Conservation (phyloP, 2,888 invertebrate genomes). For the Trachelus troglodyta region DNA sequence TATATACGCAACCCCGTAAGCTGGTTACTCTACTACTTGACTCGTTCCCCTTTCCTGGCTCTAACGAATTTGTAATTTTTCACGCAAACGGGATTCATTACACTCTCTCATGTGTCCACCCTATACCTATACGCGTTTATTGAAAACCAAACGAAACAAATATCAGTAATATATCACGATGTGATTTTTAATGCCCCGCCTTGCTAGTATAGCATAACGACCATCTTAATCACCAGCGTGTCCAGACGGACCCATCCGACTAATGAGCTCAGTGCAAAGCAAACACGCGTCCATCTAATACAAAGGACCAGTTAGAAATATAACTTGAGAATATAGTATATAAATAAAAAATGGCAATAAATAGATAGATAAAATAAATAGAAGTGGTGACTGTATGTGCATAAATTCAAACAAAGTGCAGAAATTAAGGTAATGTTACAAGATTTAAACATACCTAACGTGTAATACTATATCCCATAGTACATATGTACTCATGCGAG, state of each 20-base stretch:
- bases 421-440: not conserved
- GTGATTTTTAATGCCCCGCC: slow-evolving; percentile 37
- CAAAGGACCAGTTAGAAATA: slow-evolving; percentile 24
- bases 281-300: slow-evolving; percentile 40
- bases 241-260: slow-evolving; percentile 32
- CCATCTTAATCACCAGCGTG: slow-evolving; percentile 45
- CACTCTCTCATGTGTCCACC: not conserved
- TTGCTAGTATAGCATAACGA: slow-evolving; percentile 45
- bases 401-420: not conserved
- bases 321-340: not conserved
- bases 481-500: not conserved
- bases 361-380: too few species aligned
- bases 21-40: not conserved
- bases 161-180: slow-evolving; percentile 43
- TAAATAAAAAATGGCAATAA: not conserved
- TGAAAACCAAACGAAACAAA: slow-evolving; percentile 43
- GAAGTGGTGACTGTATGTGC: not conserved
- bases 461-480: not conserved
- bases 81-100: slow-evolving; percentile 17
- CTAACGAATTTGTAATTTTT: slow-evolving; percentile 22
- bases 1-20: slow-evolving; percentile 4
- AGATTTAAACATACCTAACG: not conserved
- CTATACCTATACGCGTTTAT: slow-evolving; percentile 26
- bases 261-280: slow-evolving; percentile 51
- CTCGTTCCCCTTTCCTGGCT: not conserved